Evolutionary conservation across 2,888 invertebrate species (phyloP).

Genomic region (Patella ulyssiponensis): DNA sequence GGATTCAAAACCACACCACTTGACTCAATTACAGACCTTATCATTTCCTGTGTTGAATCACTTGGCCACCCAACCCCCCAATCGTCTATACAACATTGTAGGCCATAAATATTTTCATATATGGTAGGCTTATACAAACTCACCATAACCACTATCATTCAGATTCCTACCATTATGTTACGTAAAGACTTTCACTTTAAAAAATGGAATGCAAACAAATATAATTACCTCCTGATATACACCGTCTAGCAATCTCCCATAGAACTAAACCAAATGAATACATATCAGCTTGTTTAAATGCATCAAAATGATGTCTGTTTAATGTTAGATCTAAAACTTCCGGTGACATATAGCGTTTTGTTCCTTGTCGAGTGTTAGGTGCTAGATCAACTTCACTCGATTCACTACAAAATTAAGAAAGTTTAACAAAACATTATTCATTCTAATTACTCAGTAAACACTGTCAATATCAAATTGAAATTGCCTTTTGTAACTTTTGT

Average conservation of each 20-base stretch:
- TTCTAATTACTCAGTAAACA: too few relatives aligned
- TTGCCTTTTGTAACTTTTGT: too few relatives aligned
- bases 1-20: too few relatives aligned
- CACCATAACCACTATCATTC: too few relatives aligned
- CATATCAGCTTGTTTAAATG: conserved; percentile 75
- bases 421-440: not conserved
- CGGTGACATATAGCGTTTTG: conserved; percentile 91
- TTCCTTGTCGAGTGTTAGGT: conserved; percentile 85
- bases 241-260: conserved; percentile 73
- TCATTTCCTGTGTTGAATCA: too few relatives aligned
- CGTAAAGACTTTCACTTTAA: not conserved
- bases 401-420: conserved; percentile 65
- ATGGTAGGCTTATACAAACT: too few relatives aligned
- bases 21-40: too few relatives aligned
- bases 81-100: too few relatives aligned
- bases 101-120: too few relatives aligned
- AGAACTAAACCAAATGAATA: conserved; percentile 75
- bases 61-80: too few relatives aligned
- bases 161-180: too few relatives aligned
- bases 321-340: conserved; percentile 87
- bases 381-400: conserved; percentile 81
- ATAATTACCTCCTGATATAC: conserved; percentile 61
- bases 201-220: not conserved
- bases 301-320: conserved; percentile 77
- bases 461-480: too few relatives aligned